A percentile compares a stretch with the other conserved stretches of the same genome.
Evolutionary conservation across 2,113 vertebrate species (phyloP).

Genomic region (Oreochromis niloticus): DNA sequence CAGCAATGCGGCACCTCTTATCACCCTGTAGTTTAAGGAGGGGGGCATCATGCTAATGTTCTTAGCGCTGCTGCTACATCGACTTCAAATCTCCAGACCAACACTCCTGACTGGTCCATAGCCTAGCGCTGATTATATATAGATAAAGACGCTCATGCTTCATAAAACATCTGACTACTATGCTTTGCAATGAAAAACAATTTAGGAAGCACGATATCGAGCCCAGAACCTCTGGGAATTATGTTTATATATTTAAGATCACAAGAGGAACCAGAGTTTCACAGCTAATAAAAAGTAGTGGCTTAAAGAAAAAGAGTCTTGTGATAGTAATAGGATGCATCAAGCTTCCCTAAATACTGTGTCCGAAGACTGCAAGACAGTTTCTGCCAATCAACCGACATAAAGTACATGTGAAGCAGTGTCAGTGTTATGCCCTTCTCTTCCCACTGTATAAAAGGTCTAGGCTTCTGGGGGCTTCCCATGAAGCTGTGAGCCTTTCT

Average conservation of each 20-base stretch:
- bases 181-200: background rate
- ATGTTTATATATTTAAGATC: background rate
- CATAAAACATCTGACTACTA: background rate
- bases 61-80: background rate
- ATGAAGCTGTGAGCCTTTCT: background rate
- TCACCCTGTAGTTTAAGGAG: background rate
- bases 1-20: background rate
- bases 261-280: background rate
- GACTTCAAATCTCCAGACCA: background rate
- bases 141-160: background rate
- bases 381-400: background rate
- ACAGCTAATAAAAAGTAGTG: background rate
- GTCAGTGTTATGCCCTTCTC: background rate
- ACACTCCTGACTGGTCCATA: background rate
- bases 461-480: background rate
- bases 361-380: background rate
- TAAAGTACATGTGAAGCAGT: background rate
- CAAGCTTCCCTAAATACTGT: background rate
- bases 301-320: background rate
- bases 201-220: background rate
- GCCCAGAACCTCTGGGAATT: background rate
- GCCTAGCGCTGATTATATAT: background rate
- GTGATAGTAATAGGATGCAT: background rate
- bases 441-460: background rate
- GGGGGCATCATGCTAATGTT: background rate